Evolutionary conservation across 2,797 vertebrate species (phyloP).

Genomic region (Parauchenoglanis ngamensis): DNA sequence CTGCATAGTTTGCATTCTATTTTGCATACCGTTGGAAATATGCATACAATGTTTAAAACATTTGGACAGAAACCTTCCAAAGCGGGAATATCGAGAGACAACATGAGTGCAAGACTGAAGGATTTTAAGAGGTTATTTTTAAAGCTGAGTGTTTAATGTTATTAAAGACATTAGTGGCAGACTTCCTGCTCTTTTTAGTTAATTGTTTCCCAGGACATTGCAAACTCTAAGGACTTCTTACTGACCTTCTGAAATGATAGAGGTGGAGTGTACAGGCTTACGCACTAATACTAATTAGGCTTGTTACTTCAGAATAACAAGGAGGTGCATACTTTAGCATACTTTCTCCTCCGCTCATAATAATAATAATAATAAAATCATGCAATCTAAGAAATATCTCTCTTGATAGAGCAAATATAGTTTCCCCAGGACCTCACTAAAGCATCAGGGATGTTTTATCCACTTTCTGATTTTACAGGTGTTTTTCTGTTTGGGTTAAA

Average conservation of each 20-base stretch:
- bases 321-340: too few relatives aligned
- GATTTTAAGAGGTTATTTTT: neutral
- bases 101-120: neutral
- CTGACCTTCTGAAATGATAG: neutral
- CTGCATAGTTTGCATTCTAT: neutral
- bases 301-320: too few relatives aligned
- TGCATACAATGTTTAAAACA: neutral
- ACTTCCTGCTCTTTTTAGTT: neutral
- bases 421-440: neutral
- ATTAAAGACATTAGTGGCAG: neutral
- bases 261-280: neutral
- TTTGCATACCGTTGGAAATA: neutral
- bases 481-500: neutral
- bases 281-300: neutral
- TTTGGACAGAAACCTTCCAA: slow-evolving; percentile 10
- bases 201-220: neutral
- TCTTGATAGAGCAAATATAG: neutral
- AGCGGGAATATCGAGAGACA: neutral
- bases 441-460: neutral
- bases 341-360: neutral
- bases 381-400: neutral
- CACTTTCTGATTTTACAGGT: neutral
- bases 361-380: neutral
- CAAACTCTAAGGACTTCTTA: neutral
- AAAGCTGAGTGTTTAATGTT: neutral